These are phyloP conservation scores for Metridium senile DNA, from an alignment of 92 coral and sea anemone species.

Conservation along the genomic window DNA sequence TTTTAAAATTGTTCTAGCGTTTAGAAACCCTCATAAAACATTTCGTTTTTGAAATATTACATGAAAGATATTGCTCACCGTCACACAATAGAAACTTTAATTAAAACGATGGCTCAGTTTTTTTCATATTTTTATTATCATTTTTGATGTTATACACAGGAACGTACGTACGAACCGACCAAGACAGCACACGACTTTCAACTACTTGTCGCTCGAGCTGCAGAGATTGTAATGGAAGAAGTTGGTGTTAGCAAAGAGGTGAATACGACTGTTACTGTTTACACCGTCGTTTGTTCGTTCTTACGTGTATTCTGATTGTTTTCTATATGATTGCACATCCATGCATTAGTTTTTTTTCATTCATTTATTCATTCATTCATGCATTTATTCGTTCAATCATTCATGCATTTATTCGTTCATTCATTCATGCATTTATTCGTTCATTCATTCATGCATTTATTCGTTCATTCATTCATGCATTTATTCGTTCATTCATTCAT, in stretches of 20 bases:
- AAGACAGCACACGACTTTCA: slow-evolving; percentile 90
- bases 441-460: background rate
- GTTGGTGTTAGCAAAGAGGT: slow-evolving; percentile 91
- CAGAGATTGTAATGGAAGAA: slow-evolving; percentile 82
- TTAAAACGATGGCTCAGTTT: too few relatives aligned
- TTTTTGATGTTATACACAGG: slow-evolving; percentile 31
- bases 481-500: background rate
- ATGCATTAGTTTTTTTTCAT: too few relatives aligned
- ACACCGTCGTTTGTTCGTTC: too few relatives aligned
- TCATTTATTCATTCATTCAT: background rate
- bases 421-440: background rate
- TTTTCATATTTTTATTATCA: background rate
- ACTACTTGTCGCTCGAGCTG: slow-evolving; percentile 82
- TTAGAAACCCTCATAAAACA: too few relatives aligned
- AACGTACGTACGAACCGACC: slow-evolving; percentile 64
- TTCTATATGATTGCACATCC: background rate
- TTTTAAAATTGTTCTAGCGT: too few relatives aligned
- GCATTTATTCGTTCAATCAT: background rate
- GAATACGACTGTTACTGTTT: too few relatives aligned
- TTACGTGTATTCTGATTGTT: too few relatives aligned
- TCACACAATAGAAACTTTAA: too few relatives aligned
- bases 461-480: too few relatives aligned
- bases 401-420: background rate
- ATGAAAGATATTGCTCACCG: too few relatives aligned
- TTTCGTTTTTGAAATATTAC: too few relatives aligned